A percentile compares a stretch with the other conserved stretches of the same genome.
Conservation (phyloP, 1,140 invertebrate genomes). For the Rhopalosiphum maidis region DNA sequence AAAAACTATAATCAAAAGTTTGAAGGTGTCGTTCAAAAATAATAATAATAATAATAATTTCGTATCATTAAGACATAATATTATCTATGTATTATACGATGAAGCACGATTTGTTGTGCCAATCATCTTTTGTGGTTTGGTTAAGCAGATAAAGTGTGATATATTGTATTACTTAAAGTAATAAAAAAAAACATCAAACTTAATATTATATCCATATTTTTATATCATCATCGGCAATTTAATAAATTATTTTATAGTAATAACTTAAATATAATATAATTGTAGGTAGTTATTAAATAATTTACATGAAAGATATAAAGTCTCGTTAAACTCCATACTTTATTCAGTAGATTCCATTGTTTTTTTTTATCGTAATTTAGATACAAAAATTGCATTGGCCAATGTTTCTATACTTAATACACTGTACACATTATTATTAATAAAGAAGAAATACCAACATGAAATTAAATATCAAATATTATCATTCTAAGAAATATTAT, state of each 20-base stretch:
- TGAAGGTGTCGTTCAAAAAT: neutral
- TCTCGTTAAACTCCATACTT: neutral
- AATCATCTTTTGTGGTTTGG: neutral
- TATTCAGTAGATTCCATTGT: neutral
- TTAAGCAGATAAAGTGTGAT: neutral
- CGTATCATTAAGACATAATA: neutral
- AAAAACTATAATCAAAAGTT: slow-evolving; percentile 43
- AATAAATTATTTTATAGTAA: neutral
- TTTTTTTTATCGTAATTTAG: no score
- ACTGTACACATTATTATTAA: neutral
- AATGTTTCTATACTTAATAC: neutral
- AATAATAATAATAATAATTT: neutral
- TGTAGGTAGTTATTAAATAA: neutral
- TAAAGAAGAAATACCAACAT: neutral
- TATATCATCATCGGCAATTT: neutral
- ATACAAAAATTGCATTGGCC: neutral
- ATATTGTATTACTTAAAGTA: neutral
- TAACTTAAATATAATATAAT: neutral
- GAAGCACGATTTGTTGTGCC: neutral
- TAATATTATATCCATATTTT: neutral
- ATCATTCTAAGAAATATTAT: neutral
- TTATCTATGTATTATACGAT: slow-evolving; percentile 19
- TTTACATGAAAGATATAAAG: neutral
- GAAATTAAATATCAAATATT: neutral
- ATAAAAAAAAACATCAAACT: neutral